Percentiles rank a stretch among this genome's conserved stretches.
These are phyloP conservation scores for Sebastolobus altivelis DNA, from an alignment of 2,797 vertebrate genomes.

Conservation along the genomic window DNA sequence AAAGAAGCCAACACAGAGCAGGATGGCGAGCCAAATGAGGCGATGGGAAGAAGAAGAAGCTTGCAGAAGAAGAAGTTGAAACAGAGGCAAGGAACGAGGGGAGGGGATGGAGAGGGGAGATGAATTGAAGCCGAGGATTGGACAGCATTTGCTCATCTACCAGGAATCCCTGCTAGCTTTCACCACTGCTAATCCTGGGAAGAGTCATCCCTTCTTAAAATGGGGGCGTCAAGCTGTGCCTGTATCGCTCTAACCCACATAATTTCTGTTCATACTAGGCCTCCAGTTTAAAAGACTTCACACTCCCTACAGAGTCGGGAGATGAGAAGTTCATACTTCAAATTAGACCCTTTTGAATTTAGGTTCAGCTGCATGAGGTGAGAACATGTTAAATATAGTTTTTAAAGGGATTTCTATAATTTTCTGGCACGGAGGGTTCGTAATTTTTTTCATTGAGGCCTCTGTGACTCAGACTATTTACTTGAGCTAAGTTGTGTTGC, in stretches of 20 bases:
- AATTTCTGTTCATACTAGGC: constrained; percentile 51
- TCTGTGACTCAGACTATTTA: constrained; percentile 61
- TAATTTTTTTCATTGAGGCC: constrained; percentile 18
- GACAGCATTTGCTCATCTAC: constrained; percentile 42
- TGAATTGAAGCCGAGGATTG: constrained; percentile 43
- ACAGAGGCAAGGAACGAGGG: constrained; percentile 19
- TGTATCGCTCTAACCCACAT: constrained; percentile 51
- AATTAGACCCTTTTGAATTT: constrained; percentile 42
- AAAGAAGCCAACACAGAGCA: constrained; percentile 8
- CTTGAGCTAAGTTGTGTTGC: constrained; percentile 50
- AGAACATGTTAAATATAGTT: constrained; percentile 24
- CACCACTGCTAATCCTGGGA: constrained; percentile 53
- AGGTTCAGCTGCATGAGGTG: constrained; percentile 9
- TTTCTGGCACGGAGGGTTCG: constrained; percentile 9
- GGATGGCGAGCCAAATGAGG: constrained; percentile 28
- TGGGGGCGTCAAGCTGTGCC: constrained; percentile 45
- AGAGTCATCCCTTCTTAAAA: constrained; percentile 47
- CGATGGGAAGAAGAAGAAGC: constrained; percentile 19
- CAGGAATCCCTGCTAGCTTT: constrained; percentile 44
- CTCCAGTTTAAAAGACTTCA: constrained; percentile 45
- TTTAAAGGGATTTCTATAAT: constrained; percentile 42
- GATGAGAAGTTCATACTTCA: constrained; percentile 37
- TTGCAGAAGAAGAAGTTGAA: constrained; percentile 37
- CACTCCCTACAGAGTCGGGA: constrained; percentile 16
- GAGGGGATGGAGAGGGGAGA: constrained; percentile 24